Evolutionary conservation across 2,888 invertebrate genomes (phyloP), one percentile per base, ranked within the genome.

Genomic region (Tachystola acroxantha): DNA sequence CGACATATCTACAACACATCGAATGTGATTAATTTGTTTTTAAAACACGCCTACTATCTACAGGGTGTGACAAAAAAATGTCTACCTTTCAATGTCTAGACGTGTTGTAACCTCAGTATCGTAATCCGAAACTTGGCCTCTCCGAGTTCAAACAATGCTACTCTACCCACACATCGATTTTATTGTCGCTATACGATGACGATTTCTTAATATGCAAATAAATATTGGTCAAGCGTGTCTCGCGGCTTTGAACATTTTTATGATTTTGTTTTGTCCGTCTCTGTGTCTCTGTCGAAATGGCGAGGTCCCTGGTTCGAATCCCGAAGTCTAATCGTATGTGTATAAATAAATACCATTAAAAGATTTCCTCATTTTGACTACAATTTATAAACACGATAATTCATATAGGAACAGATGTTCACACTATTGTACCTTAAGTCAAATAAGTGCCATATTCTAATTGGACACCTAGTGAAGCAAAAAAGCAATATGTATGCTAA

Each of bases 21-120:
- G 46, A 57, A 57, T 45, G 59, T 65, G 65, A 73, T 72, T 63
- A 66, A 71, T 73, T 50, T 59, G 54, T 59, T 57, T 60, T 56
- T 62, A 63, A 63, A 59, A 53, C 46, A 50, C 70, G 55, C 73
- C 74, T 56, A 67, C 68, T 41, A 42, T 39, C 39, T 49, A 59
- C 59, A 53, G 58, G 52, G 42, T 52, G 48, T 44, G 55, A 57
- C 61, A 68, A 73, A 77, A 70, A 75, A 73, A 68, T 64, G 73
- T 72, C 68, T 70, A 64, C 60, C 61, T 66, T 58, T 55, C 64
- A 62, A 65, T 55, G 74, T 77, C 75, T 76, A 76, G 75, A 73
- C 72, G 57, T 75, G 61, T 68, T 62, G 72, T 67, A 69, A 70
- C 44, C 40, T 46, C 41, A 39, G 51, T 48, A 53, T 48, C 43